Evolutionary conservation across 2,113 vertebrate species (phyloP), one percentile per base, ranked within the genome.

Genomic region (Tonatia bakeri): DNA sequence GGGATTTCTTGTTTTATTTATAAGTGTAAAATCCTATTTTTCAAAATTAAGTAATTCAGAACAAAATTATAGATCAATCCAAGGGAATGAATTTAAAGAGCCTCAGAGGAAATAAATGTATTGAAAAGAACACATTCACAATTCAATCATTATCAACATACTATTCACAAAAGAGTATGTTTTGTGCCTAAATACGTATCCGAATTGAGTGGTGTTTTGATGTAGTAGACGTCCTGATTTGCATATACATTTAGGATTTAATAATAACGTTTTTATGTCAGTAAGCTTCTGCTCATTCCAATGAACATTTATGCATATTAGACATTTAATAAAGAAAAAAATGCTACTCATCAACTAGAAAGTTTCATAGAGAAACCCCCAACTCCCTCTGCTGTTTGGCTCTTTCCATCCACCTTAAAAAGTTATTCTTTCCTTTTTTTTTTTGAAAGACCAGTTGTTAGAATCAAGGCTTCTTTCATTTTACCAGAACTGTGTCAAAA

Each of bases 181-280:
- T 85, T 96, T 93, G 19, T 72, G 79, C n/a, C 45, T 88, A 95
- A 89, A 93, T 50, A 90, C 33, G 67, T 14, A 67, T 24, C 81
- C 33, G 77, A 72, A 87, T 59, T 24, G 73, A 93, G 20, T 86
- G 70, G 17, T 15, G 7, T 76, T 54, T 70, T 50, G 82, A 56
- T 65, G 31, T 73, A 5, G 40, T n/a, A 79, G n/a, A n/a, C 72
- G 10, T 45, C 36, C 31, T 82, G 19, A 38, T 67, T 92, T 87
- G 10, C 56, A 87, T 24, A 76, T 19, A n/a, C 52, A 92, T 59
- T 81, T 87, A 73, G 9, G 7, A 70, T 65, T 93, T 90, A 70
- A 89, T 80, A 15, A 90, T 80, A 15, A 91, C 38, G 5, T 36
- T 88, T 84, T 93, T 77, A 81, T 40, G 13, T 67, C 76, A 85